Evolutionary conservation across 2,113 vertebrate genomes (phyloP).

Genomic region (Lophius piscatorius): DNA sequence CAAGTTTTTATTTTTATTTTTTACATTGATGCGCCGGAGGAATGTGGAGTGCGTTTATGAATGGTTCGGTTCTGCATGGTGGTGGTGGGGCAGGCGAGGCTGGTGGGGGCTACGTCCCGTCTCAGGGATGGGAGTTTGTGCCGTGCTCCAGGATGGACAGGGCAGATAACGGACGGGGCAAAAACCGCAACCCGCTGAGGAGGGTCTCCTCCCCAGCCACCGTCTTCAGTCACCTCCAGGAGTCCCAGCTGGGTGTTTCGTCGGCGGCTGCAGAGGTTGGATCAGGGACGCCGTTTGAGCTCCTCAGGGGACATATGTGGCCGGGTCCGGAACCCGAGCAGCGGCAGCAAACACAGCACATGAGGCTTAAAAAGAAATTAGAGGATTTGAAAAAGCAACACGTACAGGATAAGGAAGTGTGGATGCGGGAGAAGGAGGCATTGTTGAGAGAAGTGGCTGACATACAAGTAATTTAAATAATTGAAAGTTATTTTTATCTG

Average conservation of each 20-base stretch:
- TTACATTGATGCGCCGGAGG: constrained; percentile 31
- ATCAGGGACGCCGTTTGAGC: constrained; percentile 47
- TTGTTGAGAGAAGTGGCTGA: constrained; percentile 81
- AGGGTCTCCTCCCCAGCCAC: constrained; percentile 74
- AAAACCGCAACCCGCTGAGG: constrained; percentile 64
- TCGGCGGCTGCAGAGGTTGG: constrained; percentile 34
- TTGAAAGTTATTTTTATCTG: neutral
- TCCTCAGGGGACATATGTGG: constrained; percentile 62
- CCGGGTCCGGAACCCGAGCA: constrained; percentile 44
- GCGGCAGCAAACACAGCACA: constrained; percentile 61
- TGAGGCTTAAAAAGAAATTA: constrained; percentile 74
- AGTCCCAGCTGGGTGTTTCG: constrained; percentile 45
- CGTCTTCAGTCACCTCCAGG: constrained; percentile 65
- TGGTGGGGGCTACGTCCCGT: constrained; percentile 68
- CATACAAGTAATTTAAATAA: constrained; percentile 75
- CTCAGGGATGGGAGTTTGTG: constrained; percentile 76
- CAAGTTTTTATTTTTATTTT: constrained; percentile 16
- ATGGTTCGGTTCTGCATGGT: constrained; percentile 67
- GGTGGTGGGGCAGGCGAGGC: too few relatives aligned
- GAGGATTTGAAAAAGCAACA: constrained; percentile 76
- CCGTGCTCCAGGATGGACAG: constrained; percentile 62
- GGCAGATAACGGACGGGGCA: constrained; percentile 60
- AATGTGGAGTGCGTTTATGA: constrained; percentile 75
- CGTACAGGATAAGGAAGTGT: constrained; percentile 75
- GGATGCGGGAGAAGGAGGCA: constrained; percentile 78